Evolutionary conservation across 2,113 vertebrate genomes (phyloP), one percentile per base, ranked within the genome.

Genomic region (Trinectes maculatus): DNA sequence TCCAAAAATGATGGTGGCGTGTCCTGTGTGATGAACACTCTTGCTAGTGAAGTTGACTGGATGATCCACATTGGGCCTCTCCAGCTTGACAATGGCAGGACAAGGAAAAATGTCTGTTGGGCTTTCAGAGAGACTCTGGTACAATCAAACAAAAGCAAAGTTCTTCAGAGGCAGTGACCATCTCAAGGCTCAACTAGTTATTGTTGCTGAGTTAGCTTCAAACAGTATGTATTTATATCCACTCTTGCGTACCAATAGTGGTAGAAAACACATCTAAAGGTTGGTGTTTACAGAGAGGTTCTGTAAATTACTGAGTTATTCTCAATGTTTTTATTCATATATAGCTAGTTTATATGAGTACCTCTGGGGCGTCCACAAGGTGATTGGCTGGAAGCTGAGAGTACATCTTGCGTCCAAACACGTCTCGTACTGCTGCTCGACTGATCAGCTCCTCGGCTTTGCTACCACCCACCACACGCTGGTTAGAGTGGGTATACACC

Each of bases 341-440:
- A n/a, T n/a, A n/a, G n/a, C n/a, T n/a, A n/a, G n/a, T n/a, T n/a
- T 33, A 9, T n/a, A 19, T 82, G 87, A n/a, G n/a, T 94, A 98
- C 97, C 96, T 96, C 91, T 51, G 85, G 57, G 60, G 48, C 84
- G 29, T 86, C 91, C 19, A 93, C 64, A 3, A 95, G 74, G 47
- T 93, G 34, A 82, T 98, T 98, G 78, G 96, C 97, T 43, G 95
- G 96, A 29, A 98, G 88, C 88, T 99, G 96, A 8, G 96, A 97
- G 91, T 95, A 94, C 76, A 95, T 93, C 56, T 93, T 93, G 63
- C 92, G 87, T 42, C 95, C 91, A 90, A 98, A 99, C 2, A 98
- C 96, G 0, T 98, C 95, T 33, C 86, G 88, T 1, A 93, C 79
- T 0, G 96, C 96, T 59, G 95, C 95, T 15, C 87, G 89, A 66